Percentiles rank a stretch among this genome's conserved stretches.
These are phyloP conservation scores for Chionodraco myersi DNA, from an alignment of 2,113 vertebrate species.

Conservation along the genomic window DNA sequence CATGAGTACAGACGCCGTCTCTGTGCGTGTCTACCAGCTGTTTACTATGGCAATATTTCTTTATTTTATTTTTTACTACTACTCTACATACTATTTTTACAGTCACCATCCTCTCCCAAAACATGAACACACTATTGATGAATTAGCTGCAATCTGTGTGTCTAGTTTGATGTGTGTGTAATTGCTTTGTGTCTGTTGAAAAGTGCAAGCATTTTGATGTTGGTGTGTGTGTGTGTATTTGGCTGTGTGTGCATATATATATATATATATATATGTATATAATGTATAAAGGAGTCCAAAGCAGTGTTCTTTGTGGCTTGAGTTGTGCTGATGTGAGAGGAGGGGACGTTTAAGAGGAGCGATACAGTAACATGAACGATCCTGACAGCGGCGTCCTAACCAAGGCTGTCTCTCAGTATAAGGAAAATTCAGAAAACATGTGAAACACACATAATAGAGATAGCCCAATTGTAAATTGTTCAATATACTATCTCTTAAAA, in stretches of 20 bases:
- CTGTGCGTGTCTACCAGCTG: slow-evolving; percentile 75
- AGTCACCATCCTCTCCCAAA: slow-evolving; percentile 76
- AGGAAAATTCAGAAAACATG: slow-evolving; percentile 49
- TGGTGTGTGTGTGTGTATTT: slow-evolving; percentile 42
- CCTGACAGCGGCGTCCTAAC: slow-evolving; percentile 48
- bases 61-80: slow-evolving; percentile 53
- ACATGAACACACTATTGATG: slow-evolving; percentile 70
- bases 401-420: slow-evolving; percentile 60
- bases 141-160: slow-evolving; percentile 70
- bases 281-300: slow-evolving; percentile 48
- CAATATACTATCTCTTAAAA: slow-evolving; percentile 15
- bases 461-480: slow-evolving; percentile 57
- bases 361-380: slow-evolving; percentile 41
- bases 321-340: slow-evolving; percentile 58
- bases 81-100: slow-evolving; percentile 73
- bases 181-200: slow-evolving; percentile 40
- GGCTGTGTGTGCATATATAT: slow-evolving; percentile 45
- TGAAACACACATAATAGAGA: slow-evolving; percentile 43
- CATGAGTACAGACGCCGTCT: slow-evolving; percentile 74
- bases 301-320: slow-evolving; percentile 37
- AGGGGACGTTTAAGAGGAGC: slow-evolving; percentile 52
- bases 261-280: neutral
- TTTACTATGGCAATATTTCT: slow-evolving; percentile 80
- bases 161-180: slow-evolving; percentile 37
- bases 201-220: slow-evolving; percentile 53